Conservation (phyloP, 2,888 invertebrate species). For the Lasioglossum figueresi region DNA sequence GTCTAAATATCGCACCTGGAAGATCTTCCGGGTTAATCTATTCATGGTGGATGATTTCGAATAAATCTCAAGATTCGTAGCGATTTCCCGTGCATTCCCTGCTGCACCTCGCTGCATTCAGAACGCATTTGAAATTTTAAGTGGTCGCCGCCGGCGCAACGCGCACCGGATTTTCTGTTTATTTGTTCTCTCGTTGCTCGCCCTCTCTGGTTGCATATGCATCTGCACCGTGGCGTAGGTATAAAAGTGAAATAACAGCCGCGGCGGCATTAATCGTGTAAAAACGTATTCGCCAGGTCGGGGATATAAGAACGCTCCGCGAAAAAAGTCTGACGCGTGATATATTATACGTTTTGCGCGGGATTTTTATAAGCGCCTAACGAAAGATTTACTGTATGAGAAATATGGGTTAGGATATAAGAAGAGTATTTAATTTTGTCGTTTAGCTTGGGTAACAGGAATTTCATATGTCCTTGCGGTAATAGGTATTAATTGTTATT, state of each 20-base stretch:
- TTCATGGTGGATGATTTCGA: not conserved
- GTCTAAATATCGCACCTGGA: no score
- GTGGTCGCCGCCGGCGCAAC: not conserved
- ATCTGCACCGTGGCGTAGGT: not conserved
- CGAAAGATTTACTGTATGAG: not conserved
- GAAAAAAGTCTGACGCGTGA: not conserved
- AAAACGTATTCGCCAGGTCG: not conserved
- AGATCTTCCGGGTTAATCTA: not conserved
- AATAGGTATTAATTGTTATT: not conserved
- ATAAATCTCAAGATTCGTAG: not conserved
- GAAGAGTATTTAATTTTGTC: not conserved
- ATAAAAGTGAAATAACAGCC: not conserved
- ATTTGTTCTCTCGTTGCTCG: not conserved
- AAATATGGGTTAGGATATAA: not conserved
- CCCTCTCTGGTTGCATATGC: not conserved
- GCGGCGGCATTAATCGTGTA: not conserved
- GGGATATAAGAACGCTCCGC: not conserved
- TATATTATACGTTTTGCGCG: not conserved
- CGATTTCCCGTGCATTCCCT: not conserved
- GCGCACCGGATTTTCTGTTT: not conserved
- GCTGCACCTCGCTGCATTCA: not conserved
- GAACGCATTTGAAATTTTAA: not conserved
- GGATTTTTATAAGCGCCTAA: not conserved
- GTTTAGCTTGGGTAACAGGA: not conserved
- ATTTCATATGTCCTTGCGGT: not conserved